Evolutionary conservation across 1,140 invertebrate genomes (phyloP).

Genomic region (Cherax destructor): DNA sequence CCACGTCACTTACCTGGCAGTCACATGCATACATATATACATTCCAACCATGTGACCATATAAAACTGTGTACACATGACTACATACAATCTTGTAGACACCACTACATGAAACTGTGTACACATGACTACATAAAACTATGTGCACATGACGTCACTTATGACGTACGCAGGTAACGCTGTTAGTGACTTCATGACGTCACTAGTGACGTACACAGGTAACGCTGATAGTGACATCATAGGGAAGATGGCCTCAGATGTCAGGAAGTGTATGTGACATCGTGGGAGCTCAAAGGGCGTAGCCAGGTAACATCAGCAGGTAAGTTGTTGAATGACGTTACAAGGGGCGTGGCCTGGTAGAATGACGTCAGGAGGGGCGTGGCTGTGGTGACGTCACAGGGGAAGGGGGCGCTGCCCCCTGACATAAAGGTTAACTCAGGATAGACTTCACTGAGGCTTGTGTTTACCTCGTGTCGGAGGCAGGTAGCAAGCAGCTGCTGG

Average conservation of each 20-base stretch:
- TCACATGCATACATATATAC: too few relatives aligned
- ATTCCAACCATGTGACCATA: too few relatives aligned
- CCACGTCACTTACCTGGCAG: too few relatives aligned
- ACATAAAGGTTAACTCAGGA: background rate
- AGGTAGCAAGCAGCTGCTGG: background rate
- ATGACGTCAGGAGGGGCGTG: background rate
- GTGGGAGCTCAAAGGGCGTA: background rate
- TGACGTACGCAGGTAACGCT: background rate
- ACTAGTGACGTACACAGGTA: background rate
- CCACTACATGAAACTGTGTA: too few relatives aligned
- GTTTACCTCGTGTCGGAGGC: background rate
- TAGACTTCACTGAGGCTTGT: background rate
- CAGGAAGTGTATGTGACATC: background rate
- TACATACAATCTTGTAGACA: too few relatives aligned
- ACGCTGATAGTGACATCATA: background rate
- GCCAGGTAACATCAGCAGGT: background rate
- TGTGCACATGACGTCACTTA: too few relatives aligned
- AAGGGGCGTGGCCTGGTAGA: background rate
- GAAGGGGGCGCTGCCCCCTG: background rate
- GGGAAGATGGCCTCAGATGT: background rate
- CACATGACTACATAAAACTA: too few relatives aligned
- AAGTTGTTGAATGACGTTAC: background rate
- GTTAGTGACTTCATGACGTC: background rate
- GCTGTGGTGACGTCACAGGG: background rate
- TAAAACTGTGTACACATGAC: too few relatives aligned